phyloP scores from a whole-genome alignment of 2,797 vertebrate species.

The Falco biarmicus region DNA sequence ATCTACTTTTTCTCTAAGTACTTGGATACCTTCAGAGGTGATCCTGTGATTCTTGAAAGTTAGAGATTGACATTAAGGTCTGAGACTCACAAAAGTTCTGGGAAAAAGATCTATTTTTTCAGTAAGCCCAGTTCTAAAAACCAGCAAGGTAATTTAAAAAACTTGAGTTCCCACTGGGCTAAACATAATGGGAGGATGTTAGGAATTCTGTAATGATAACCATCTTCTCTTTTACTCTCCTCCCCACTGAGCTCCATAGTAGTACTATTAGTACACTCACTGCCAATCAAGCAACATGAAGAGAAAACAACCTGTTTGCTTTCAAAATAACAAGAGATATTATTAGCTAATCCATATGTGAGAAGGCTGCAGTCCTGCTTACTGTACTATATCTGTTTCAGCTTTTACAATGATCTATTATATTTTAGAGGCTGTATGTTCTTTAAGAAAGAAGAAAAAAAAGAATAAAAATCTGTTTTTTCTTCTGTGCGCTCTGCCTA shows the following conservation, averaged over 20 bases:
- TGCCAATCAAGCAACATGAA: not conserved
- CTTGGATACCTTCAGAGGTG: not conserved
- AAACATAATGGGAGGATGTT: not conserved
- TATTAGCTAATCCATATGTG: slow-evolving; percentile 7
- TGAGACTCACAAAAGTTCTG: not conserved
- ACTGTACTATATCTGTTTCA: not conserved
- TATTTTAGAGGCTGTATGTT: not conserved
- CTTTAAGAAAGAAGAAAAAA: not conserved
- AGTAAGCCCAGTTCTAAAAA: not conserved
- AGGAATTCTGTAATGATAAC: not conserved
- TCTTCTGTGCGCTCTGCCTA: not conserved
- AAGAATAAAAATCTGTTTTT: not conserved
- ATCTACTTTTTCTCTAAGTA: not conserved
- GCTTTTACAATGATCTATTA: not conserved
- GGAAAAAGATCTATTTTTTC: not conserved
- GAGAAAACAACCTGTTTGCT: not conserved
- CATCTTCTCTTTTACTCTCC: not conserved
- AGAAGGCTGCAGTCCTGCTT: not conserved
- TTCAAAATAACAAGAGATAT: not conserved
- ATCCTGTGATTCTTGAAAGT: not conserved
- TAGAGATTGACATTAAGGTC: not conserved
- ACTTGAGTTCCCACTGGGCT: not conserved
- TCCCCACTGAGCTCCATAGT: not conserved
- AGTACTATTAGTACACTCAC: not conserved
- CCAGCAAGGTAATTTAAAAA: not conserved